A percentile compares a stretch with the other conserved stretches of the same genome.
These are phyloP conservation scores for Semnornis frantzii DNA, from an alignment of 2,113 vertebrate species.

Conservation along the genomic window DNA sequence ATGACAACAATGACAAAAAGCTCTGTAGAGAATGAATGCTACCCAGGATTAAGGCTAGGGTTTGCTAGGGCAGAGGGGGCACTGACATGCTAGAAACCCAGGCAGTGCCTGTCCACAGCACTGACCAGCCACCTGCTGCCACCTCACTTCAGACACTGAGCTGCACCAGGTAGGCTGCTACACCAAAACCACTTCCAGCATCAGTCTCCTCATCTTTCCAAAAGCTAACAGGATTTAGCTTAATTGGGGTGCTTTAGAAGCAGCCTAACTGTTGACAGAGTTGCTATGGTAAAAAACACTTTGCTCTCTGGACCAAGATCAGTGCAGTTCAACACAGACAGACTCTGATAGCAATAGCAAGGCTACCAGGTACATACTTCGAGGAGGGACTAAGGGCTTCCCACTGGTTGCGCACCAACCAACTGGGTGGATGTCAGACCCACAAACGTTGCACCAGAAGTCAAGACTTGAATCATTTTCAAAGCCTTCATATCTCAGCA, in stretches of 20 bases:
- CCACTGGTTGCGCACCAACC: slow-evolving; percentile 97
- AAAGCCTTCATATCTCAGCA: slow-evolving; percentile 96
- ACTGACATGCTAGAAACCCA: background rate
- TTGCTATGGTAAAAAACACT: background rate
- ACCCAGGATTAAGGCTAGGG: background rate
- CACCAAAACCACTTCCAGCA: background rate
- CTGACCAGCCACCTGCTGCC: background rate
- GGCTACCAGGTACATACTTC: slow-evolving; percentile 75
- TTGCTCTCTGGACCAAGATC: background rate
- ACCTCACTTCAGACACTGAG: background rate
- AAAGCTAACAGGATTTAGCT: background rate
- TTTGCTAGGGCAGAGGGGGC: background rate
- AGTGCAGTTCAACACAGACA: background rate
- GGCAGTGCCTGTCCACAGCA: background rate
- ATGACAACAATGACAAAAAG: slow-evolving; percentile 30
- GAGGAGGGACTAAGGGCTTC: slow-evolving; percentile 95
- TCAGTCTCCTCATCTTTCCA: background rate
- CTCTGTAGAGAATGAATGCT: slow-evolving; percentile 31
- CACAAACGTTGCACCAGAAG: slow-evolving; percentile 95
- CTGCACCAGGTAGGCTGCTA: background rate
- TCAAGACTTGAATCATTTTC: slow-evolving; percentile 93
- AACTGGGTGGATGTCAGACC: slow-evolving; percentile 93
- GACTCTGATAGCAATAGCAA: background rate
- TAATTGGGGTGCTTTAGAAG: no score
- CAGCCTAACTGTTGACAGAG: background rate